These are phyloP conservation scores for Diaperis boleti DNA, from an alignment of 2,888 invertebrate genomes.

Conservation along the genomic window DNA sequence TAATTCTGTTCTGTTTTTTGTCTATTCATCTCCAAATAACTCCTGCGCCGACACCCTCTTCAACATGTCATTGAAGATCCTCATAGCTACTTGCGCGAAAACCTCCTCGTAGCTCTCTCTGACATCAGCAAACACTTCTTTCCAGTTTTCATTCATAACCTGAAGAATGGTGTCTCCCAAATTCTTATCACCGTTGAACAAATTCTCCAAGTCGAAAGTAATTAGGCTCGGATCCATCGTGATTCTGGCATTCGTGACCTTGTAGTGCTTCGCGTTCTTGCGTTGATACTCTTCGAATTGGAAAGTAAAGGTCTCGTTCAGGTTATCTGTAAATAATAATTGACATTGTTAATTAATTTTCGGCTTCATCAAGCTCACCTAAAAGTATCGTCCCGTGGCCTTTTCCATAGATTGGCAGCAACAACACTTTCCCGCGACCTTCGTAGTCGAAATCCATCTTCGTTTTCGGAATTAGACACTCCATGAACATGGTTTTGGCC, in stretches of 20 bases:
- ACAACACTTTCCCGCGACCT: not conserved
- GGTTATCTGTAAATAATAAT: not conserved
- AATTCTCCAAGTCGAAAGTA: constrained; percentile 54
- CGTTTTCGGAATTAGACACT: not conserved
- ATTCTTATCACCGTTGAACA: constrained; percentile 57
- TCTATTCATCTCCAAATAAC: too few relatives aligned
- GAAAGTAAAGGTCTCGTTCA: not conserved
- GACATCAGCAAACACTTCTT: constrained; percentile 26
- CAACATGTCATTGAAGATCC: too few relatives aligned
- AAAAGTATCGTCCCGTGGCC: not conserved
- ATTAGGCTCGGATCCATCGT: not conserved
- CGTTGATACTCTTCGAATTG: not conserved
- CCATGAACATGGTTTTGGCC: not conserved
- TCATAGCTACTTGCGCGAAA: not conserved
- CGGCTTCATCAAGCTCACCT: not conserved
- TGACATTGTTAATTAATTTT: not conserved
- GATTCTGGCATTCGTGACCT: not conserved
- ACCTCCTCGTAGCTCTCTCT: not conserved
- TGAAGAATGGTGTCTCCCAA: constrained; percentile 50
- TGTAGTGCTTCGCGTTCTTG: not conserved
- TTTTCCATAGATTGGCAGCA: not conserved
- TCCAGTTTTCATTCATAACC: constrained; percentile 36
- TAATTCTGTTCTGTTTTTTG: too few relatives aligned
- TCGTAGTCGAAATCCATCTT: not conserved
- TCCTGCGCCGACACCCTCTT: too few relatives aligned